Evolutionary conservation across 2,888 invertebrate species (phyloP), one percentile per base, ranked within the genome.

Genomic region (Pharmacophagus antenor): DNA sequence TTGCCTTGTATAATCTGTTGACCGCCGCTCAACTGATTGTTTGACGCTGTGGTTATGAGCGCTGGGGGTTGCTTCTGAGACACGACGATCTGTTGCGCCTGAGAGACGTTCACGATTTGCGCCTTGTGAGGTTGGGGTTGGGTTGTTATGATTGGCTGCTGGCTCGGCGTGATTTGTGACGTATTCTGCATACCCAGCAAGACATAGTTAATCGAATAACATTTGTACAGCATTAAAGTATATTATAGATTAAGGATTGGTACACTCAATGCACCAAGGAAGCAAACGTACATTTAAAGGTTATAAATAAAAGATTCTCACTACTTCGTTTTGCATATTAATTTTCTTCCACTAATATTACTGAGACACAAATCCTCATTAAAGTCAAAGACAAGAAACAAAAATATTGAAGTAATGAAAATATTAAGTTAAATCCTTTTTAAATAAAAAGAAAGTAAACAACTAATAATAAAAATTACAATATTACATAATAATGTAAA

Each of bases 91-190:
- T 91, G 91, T 41, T 87, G 91, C 0, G 68, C 61, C 27, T 84
- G 84, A 2, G 71, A 68, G 55, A 66, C 91, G 80, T 88, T 71
- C 67, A 86, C 76, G 5, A 90, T 77, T 66, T 87, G 88, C 0
- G 89, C 93, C 10, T 93, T 93, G 41, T 93, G 93, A 0, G 91
- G 87, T 68, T 88, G 91, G 4, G 91, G 91, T 62, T 89, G 91
- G 0, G 85, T 76, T 0, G 88, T 88, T 73, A 90, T 88, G 61
- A 91, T 81, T 0, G 90, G 89, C 69, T 91, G 91, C 65, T 91
- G 91, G 56, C 88, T 88, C 57, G 80, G 79, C 0, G 90, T 88
- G 58, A 91, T 75, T 74, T 88, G 90, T 0, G 91, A 85, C 0
- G 88, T 63, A 51, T 80, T 88, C 90, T 90, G 84, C 62, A 49